A percentile compares a stretch with the other conserved stretches of the same genome.
phyloP scores from a whole-genome alignment of 2,797 vertebrate species.

The Myotis planiceps region DNA sequence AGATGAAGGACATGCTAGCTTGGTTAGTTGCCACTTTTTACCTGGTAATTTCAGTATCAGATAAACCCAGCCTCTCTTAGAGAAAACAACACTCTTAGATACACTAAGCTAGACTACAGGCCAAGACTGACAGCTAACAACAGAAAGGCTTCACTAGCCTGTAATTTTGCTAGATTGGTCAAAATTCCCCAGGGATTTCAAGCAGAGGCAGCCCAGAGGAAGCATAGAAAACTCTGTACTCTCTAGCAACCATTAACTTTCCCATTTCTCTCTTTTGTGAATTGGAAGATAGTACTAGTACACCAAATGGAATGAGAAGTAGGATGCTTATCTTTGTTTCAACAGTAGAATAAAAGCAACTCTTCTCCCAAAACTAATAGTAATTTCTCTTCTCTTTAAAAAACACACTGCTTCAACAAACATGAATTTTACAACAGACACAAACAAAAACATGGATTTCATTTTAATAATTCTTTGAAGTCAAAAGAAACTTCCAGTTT shows the following conservation, averaged over 20 bases:
- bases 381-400: background rate
- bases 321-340: background rate
- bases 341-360: conserved; percentile 1
- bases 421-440: background rate
- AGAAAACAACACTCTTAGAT: background rate
- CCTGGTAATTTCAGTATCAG: background rate
- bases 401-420: background rate
- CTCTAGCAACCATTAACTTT: background rate
- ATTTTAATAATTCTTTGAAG: background rate
- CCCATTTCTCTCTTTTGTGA: background rate
- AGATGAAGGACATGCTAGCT: background rate
- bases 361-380: background rate
- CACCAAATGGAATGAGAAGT: background rate
- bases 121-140: background rate
- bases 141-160: background rate
- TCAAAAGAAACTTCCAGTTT: background rate
- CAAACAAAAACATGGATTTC: conserved; percentile 14
- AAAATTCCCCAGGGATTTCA: background rate
- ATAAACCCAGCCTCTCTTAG: background rate
- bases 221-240: background rate
- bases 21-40: background rate
- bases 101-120: background rate
- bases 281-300: background rate
- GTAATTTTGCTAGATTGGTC: background rate
- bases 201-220: background rate